Evolutionary conservation across 2,888 invertebrate species (phyloP).

Genomic region (Caenorhabditis wallacei): DNA sequence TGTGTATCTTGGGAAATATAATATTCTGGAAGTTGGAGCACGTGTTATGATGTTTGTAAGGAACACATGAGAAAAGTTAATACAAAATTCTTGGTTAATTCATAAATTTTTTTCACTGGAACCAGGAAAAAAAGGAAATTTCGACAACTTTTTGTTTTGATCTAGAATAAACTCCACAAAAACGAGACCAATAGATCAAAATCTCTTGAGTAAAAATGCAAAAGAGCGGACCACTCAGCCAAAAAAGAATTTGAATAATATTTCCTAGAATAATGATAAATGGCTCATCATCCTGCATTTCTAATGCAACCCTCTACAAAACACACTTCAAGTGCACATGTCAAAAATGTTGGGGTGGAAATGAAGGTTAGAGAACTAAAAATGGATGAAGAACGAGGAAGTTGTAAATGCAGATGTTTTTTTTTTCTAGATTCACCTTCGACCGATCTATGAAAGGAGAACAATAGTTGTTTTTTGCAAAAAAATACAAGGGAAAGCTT

Average conservation of each 20-base stretch:
- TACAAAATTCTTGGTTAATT: too few species aligned
- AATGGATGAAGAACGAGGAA: constrained; percentile 36
- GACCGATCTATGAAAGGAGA: not conserved
- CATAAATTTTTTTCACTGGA: too few species aligned
- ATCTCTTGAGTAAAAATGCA: too few species aligned
- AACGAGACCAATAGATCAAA: too few species aligned
- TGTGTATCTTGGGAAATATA: not conserved
- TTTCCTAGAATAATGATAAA: constrained; percentile 31
- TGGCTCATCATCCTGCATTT: constrained; percentile 49
- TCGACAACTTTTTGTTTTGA: too few species aligned
- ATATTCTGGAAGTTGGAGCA: not conserved
- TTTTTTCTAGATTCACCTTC: constrained; percentile 3
- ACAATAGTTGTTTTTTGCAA: constrained; percentile 24
- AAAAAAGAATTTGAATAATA: constrained; percentile 23
- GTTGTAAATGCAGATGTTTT: constrained; percentile 39
- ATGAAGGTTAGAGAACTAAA: constrained; percentile 9
- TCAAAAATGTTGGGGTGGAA: constrained; percentile 35
- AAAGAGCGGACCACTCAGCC: constrained; percentile 10
- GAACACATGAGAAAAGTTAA: not conserved
- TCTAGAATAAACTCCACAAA: too few species aligned
- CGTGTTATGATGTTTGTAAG: not conserved
- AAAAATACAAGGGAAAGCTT: too few species aligned
- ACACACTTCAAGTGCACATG: constrained; percentile 59
- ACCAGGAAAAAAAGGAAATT: too few species aligned
- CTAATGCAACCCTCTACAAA: constrained; percentile 19